Evolutionary conservation across 2,797 vertebrate species (phyloP), one percentile per base, ranked within the genome.

Genomic region (Linurgus olivaceus): DNA sequence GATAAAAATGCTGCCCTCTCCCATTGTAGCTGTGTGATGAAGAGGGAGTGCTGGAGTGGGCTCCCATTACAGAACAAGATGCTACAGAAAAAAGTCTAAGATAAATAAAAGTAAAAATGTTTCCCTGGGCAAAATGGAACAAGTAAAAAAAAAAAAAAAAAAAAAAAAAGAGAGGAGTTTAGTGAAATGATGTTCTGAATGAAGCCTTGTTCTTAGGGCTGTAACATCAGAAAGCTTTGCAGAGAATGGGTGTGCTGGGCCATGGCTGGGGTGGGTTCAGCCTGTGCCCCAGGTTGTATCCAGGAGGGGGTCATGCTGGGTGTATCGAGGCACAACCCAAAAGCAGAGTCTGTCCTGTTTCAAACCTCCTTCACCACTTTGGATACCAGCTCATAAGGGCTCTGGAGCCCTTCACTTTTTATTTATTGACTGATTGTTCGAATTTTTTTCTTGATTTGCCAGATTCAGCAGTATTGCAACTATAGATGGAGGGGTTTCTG

Each of bases 241-340:
- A 63, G 74, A 63, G 54, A 25, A 35, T 0, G 0, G 23, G 16
- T 37, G 35, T 25, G 37, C 38, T 47, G 26, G 54, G 29, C 28
- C 26, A 13, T 3, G 24, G 31, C 9, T 31, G 28, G 40, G 40
- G 16, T 23, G 33, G 58, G 44, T 26, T 29, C 52, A 66, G n/a
- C 38, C 31, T 21, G 24, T 77, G 20, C 10, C 55, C 55, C 47
- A 31, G 40, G 18, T 0, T 55, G 37, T 44, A 10, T 4, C 25
- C 37, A 6, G 31, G 40, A 80, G 13, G 7, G 7, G 8, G 10
- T 44, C 48, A 17, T 2, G 28, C 48, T 54, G 45, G 19, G 10
- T 3, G 2, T 18, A 7, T 7, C 0, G 0, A 74, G 48, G 29
- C 28, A 42, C 42, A 18, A 4, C 29, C 63, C 25, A 28, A 51